Percentiles rank a stretch among this genome's conserved stretches.
These are phyloP conservation scores for Petroica traversi DNA, from an alignment of 2,113 vertebrate genomes.

Conservation along the genomic window DNA sequence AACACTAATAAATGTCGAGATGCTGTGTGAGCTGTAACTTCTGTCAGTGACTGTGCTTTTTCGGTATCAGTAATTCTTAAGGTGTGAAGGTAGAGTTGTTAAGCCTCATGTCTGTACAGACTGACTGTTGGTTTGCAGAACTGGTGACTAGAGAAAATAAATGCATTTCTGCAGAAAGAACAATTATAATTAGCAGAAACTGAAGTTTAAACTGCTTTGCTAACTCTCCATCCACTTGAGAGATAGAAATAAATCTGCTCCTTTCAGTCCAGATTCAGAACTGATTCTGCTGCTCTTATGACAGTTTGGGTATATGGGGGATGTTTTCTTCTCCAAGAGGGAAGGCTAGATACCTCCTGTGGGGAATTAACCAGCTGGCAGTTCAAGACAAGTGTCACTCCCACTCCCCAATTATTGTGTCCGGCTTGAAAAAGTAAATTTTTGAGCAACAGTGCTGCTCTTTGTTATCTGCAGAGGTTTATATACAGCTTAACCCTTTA, in stretches of 20 bases:
- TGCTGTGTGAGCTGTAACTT: not conserved
- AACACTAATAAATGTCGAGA: not conserved
- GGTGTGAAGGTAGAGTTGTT: not conserved
- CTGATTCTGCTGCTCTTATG: not conserved
- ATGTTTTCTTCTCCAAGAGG: not conserved
- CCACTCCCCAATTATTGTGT: not conserved
- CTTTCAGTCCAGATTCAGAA: not conserved
- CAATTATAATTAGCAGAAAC: not conserved
- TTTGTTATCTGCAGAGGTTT: not conserved
- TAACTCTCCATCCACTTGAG: not conserved
- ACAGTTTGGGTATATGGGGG: not conserved
- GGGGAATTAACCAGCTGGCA: not conserved
- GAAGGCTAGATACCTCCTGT: not conserved
- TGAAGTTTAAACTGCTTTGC: not conserved
- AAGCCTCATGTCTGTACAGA: not conserved
- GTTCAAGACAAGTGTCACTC: not conserved
- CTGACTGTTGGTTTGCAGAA: not conserved
- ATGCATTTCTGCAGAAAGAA: not conserved
- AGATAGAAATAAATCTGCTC: not conserved
- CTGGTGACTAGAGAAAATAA: not conserved
- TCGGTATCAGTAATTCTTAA: not conserved
- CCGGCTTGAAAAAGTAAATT: not conserved
- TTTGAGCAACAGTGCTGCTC: not conserved
- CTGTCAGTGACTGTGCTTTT: not conserved
- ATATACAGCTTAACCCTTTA: not conserved